Evolutionary conservation across 2,888 invertebrate species (phyloP).

Genomic region (Orthonychiurus folsomi): DNA sequence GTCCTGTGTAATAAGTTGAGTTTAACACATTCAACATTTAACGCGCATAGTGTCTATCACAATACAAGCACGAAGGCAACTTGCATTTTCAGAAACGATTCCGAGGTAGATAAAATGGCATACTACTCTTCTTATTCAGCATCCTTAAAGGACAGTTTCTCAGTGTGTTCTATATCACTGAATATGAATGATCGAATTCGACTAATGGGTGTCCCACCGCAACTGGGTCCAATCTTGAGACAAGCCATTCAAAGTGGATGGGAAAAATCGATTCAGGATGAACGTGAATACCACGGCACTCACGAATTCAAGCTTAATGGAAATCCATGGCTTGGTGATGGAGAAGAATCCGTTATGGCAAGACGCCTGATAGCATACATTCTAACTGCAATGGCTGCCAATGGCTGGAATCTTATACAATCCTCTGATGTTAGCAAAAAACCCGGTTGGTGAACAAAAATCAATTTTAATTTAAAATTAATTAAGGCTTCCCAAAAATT

Average conservation of each 20-base stretch:
- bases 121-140: neutral
- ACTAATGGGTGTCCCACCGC: conserved; percentile 19
- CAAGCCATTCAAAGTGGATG: conserved; percentile 18
- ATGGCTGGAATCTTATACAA: conserved; percentile 29
- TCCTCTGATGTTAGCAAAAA: conserved; percentile 25
- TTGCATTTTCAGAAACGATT: conserved; percentile 2
- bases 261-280: conserved; percentile 23
- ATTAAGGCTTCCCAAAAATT: no score
- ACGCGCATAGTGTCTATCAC: no score
- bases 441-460: no score
- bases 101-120: neutral
- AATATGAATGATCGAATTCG: conserved; percentile 27
- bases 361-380: conserved; percentile 17
- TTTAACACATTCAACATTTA: no score
- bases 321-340: conserved; percentile 13
- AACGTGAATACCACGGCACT: conserved; percentile 24
- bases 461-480: no score
- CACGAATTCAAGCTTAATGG: conserved; percentile 17
- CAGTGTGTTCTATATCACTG: conserved; percentile 26
- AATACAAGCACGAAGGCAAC: conserved; percentile 19
- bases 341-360: conserved; percentile 11
- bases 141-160: neutral
- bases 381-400: conserved; percentile 20
- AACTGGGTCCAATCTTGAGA: conserved; percentile 16
- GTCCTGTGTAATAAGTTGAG: no score